Conservation (phyloP, 2,888 invertebrate genomes). For the Drosophila quinaria region DNA sequence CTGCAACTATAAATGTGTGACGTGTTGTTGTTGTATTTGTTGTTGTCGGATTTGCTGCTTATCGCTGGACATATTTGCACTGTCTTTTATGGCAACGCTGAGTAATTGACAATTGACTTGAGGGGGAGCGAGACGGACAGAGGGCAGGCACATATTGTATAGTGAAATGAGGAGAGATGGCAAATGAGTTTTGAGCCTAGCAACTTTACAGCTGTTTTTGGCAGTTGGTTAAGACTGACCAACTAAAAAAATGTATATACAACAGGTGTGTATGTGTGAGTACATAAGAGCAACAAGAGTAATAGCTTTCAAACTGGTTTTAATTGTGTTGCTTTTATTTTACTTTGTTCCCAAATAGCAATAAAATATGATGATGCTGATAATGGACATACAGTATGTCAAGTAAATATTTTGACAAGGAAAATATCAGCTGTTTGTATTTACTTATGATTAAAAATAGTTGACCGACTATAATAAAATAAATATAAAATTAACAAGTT, state of each 20-base stretch:
- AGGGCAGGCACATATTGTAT: too few relatives aligned
- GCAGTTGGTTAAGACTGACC: conserved; percentile 31
- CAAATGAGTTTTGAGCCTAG: conserved; percentile 33
- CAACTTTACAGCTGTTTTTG: conserved; percentile 36
- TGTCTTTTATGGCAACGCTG: conserved; percentile 63
- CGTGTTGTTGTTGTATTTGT: conserved; percentile 22
- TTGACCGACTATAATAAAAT: too few relatives aligned
- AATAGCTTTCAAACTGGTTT: conserved; percentile 56
- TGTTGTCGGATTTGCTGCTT: conserved; percentile 59
- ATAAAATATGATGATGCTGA: conserved; percentile 8
- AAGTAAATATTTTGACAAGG: not conserved
- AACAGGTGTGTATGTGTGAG: not conserved
- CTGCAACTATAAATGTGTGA: conserved; percentile 47
- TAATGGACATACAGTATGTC: not conserved
- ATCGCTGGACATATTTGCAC: conserved; percentile 61
- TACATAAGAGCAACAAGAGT: conserved; percentile 16
- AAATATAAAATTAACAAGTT: too few relatives aligned
- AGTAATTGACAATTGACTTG: conserved; percentile 56
- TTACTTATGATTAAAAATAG: too few relatives aligned
- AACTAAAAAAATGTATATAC: not conserved
- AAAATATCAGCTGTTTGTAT: not conserved
- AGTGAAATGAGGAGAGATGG: not conserved
- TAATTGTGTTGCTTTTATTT: conserved; percentile 30
- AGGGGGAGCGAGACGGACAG: not conserved
- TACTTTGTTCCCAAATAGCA: conserved; percentile 2